Evolutionary conservation across 2,888 invertebrate species (phyloP), one percentile per base, ranked within the genome.

Genomic region (Teleogryllus oceanicus): DNA sequence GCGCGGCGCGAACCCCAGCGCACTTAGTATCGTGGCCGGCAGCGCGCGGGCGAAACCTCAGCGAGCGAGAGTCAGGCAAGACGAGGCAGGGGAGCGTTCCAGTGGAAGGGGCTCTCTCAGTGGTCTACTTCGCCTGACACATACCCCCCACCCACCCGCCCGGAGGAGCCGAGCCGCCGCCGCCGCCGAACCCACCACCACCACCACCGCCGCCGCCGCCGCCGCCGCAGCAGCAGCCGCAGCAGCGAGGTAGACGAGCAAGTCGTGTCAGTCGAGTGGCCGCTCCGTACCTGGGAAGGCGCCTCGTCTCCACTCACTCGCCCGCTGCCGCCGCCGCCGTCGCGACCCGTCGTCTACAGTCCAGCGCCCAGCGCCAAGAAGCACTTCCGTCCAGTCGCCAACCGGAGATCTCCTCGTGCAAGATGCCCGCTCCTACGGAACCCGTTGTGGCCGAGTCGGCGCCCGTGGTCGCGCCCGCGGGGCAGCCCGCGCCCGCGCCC

Each of bases 81-180:
- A 10, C 62, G 4, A 62, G n/a, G 62, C 16, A 62, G 62, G 16
- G 13, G 62, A 37, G 62, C 62, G 62, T 18, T 62, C 62, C 62
- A n/a, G n/a, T 13, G n/a, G 62, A 13, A 62, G 62, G 62, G 62
- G 62, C n/a, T 62, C 62, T 62, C 62, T 13, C 13, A n/a, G 62
- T 62, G 62, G 62, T 62, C 62, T 62, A 62, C 62, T 62, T 62
- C 16, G 62, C 62, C n/a, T 62, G 62, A 62, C 62, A 62, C 62
- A 62, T 62, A 13, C n/a, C 16, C 13, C 62, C 62, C 62, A 62
- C 62, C 62, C 37, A 37, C 37, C 37, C 37, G 37, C 37, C 37
- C 37, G 37, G 37, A 37, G 37, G 37, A 37, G 37, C 37, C 37
- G 37, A 37, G 62, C 62, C 62, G n/a, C 62, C 62, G 16, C 62